Base-by-base conservation (phyloP, 2,888 invertebrate species). In the Ennomos quercinarius region DNA sequence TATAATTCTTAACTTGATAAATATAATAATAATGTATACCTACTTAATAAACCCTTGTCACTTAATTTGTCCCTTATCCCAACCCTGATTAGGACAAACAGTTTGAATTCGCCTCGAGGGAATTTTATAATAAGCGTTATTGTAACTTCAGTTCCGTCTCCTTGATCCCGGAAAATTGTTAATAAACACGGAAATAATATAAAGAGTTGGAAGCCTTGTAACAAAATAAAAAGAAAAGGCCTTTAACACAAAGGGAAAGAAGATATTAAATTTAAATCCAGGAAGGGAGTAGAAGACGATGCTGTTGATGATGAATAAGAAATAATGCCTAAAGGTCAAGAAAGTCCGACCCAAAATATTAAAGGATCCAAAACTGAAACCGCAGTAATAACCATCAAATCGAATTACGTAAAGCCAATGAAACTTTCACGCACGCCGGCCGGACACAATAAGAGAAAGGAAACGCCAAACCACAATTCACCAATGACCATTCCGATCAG, bases 371-470 rank as follows among this genome's bases (percentile, higher is more conserved):
- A 54, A 54, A 51, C 37, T 37, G 35, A 45, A 50, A 48, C 48
- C 56, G 52, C 56, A 59, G 43, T 50, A 48, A 63, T 58, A 56
- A 49, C 52, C 58, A 53, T 58, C 41, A 50, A 58, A 51, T 54
- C 34, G 51, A 35, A 37, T 60, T 51, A 60, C 47, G 46, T 49
- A 50, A 60, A 46, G 34, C 60, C 43, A 48, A 62, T 57, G 50
- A 56, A 65, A 63, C 60, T 63, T 64, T 62, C 66, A 51, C 66
- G 61, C 44, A 53, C 56, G 17, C 17, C 17, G 17, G 17, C 17
- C 67, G 48, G 51, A 59, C 60, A 62, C 57, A 58, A 66, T 61
- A 68, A 71, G 73, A 73, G 73, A 74, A 74, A 74, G 76, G 73
- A 71, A 72, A 70, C 69, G 63, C 64, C n/a, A 68, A 64, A 69